Base-by-base conservation (phyloP, 1,140 invertebrate species). In the Lycorma delicatula region DNA sequence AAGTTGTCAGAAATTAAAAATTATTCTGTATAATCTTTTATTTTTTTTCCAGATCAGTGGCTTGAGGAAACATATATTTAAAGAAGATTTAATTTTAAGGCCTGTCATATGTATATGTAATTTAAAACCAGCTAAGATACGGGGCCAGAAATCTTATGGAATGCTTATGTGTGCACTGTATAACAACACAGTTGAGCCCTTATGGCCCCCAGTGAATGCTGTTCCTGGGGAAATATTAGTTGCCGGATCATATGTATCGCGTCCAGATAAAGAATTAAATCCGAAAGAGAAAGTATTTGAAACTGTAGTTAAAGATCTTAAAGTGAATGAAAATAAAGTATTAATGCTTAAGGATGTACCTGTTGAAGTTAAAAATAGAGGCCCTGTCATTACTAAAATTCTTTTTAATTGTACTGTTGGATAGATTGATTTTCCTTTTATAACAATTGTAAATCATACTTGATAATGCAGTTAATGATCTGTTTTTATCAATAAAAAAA, bases 51-150 rank as follows among this genome's bases (percentile, higher is more conserved):
- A 38, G 23, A 38, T 55, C 3, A 38, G 29, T 18, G 53, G 53
- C 16, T 25, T 55, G n/a, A 7, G 29, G 16, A 38, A 55, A 13
- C 38, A 55, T 27, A 38, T 55, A 9, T 7, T 16, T 11, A 25
- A 31, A n/a, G 31, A 20, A 7, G 25, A 46, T 16, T 27, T 55
- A 3, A 11, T 22, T n/a, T 25, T 18, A n/a, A 55, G 29, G 1
- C 38, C 53, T 5, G 53, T 55, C 9, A 25, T 55, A 7, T 28
- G 34, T 3, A 27, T 46, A 18, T 55, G 53, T 34, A 55, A 55
- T 27, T 44, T 55, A 34, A 55, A 55, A 16, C 28, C 53, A n/a
- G 53, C 53, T 18, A 55, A 46, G 2, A 25, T 55, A 3, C 53
- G 53, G 13, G 53, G 53, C 6, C n/a, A 38, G 3, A 16, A 38